phyloP scores from a whole-genome alignment of 2,113 vertebrate genomes.

The Podiceps cristatus region DNA sequence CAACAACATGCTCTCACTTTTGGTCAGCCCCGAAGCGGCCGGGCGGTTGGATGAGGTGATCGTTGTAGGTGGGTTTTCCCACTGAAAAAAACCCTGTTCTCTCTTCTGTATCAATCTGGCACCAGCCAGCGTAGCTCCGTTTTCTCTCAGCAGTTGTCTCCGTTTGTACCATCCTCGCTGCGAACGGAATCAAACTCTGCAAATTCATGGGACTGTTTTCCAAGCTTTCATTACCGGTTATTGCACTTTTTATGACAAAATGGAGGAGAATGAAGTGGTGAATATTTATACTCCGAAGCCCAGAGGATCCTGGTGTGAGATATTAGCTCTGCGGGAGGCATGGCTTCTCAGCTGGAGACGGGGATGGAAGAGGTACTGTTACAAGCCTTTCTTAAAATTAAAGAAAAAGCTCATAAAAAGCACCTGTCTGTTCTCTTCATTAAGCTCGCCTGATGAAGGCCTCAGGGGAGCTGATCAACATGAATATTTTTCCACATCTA shows the following conservation, averaged over 20 bases:
- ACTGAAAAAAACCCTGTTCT: too few species aligned
- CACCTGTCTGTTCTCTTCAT: slow-evolving; percentile 65
- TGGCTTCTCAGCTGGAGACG: not conserved
- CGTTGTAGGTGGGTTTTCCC: too few species aligned
- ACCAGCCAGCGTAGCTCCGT: too few species aligned
- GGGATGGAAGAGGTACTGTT: not conserved
- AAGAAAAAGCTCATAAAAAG: not conserved
- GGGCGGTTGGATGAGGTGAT: not conserved
- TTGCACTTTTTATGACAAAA: not conserved
- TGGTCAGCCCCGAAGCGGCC: not conserved
- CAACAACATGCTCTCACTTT: fast-evolving
- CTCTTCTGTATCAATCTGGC: too few species aligned
- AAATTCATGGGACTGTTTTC: not conserved
- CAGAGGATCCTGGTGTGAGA: not conserved
- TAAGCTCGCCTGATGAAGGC: slow-evolving; percentile 57
- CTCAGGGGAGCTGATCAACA: slow-evolving; percentile 30
- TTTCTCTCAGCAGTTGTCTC: not conserved
- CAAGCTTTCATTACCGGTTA: not conserved
- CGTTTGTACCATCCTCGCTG: not conserved
- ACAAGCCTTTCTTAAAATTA: not conserved
- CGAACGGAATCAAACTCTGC: not conserved
- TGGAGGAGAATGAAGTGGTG: not conserved
- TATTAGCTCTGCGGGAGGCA: not conserved
- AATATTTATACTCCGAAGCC: not conserved
- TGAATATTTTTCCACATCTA: slow-evolving; percentile 22